Evolutionary conservation across 2,797 vertebrate species (phyloP).

Genomic region (Cheirogaleus major): DNA sequence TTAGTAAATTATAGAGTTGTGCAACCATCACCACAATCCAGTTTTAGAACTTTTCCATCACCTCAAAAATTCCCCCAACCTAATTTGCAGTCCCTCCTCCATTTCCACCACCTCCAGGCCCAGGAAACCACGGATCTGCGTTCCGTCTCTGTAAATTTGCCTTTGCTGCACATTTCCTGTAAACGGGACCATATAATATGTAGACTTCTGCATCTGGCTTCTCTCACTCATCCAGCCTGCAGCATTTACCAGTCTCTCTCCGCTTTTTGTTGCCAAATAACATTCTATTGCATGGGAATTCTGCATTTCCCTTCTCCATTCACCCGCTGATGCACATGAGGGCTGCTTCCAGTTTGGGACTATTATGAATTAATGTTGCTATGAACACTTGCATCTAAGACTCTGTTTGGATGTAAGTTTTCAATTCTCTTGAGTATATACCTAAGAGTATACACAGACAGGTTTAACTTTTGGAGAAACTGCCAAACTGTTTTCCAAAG

Average conservation of each 20-base stretch:
- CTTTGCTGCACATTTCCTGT: background rate
- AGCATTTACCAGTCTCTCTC: background rate
- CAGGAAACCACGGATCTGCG: background rate
- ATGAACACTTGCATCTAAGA: background rate
- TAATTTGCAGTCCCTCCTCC: background rate
- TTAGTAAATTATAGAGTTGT: constrained; percentile 33
- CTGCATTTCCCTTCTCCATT: background rate
- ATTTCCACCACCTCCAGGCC: background rate
- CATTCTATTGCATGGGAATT: background rate
- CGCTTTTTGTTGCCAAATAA: background rate
- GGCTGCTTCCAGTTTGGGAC: background rate
- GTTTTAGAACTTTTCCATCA: constrained; percentile 19
- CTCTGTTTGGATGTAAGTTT: background rate
- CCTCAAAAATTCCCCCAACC: background rate
- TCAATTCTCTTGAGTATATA: background rate
- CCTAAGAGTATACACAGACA: background rate
- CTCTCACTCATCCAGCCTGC: background rate
- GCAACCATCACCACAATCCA: background rate
- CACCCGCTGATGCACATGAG: background rate
- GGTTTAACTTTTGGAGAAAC: background rate
- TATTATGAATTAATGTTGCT: background rate
- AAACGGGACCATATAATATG: background rate
- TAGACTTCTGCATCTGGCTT: background rate
- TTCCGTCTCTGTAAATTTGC: background rate
- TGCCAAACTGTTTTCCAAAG: background rate